Evolutionary conservation across 2,888 invertebrate genomes (phyloP), one percentile per base, ranked within the genome.

Genomic region (Cylloceria caligata): DNA sequence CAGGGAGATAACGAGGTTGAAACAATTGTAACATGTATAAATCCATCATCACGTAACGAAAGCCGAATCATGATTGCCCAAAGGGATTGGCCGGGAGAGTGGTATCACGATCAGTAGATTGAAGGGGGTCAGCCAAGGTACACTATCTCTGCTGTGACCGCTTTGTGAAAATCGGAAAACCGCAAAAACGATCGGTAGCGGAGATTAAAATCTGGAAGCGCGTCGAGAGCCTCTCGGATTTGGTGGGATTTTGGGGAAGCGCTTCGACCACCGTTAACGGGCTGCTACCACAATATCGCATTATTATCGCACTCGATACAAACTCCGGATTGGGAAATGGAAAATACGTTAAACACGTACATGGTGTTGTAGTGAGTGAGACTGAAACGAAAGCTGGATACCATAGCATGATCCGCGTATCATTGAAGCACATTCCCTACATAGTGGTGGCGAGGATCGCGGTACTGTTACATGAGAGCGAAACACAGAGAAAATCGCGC

Each of bases 11-110:
- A 83, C 84, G 83, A 83, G 62, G 81, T 73, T 76, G 84, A 81
- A 84, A 81, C 81, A 81, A 84, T 84, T 74, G 83, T 76, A 79
- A 84, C 83, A 81, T 79, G 81, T 81, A 83, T 83, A 84, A 84
- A 84, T 84, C 83, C 79, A 83, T 84, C 83, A 83, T 84, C 78
- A 65, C 77, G 71, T 65, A 74, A 67, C 65, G 45, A 83, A 77
- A 78, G 81, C 78, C 80, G 76, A 73, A 81, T 78, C 73, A 74
- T 73, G 77, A 52, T 24, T 65, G 73, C 73, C 62, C 81, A 77
- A 57, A 57, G 57, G 57, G 57, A 55, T 55, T 55, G 52, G 30
- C 64, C 77, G 42, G 19, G 34, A 16, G 21, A n/a, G 21, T 9
- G 30, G 42, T 42, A 64, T 64, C 42, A 24, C 64, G 13, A 39